Base-by-base conservation (phyloP, 2,113 vertebrate genomes). In the Pandion haliaetus region DNA sequence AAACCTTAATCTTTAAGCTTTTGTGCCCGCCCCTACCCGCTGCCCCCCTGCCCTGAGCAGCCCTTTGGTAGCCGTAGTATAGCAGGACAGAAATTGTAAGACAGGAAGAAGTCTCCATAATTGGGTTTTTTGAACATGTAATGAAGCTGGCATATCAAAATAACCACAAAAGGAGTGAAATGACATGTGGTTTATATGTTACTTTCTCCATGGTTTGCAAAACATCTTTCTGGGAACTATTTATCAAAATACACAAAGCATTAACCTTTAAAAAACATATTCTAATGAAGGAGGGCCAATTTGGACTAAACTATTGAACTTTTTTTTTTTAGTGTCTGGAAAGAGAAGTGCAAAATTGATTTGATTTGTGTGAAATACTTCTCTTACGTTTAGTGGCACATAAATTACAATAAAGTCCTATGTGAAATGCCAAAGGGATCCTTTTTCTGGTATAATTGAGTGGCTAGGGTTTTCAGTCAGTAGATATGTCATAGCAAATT, bases 131-230 rank as follows among this genome's bases (percentile, higher is more conserved):
- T 76, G 73, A 85, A 78, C 10, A 15, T 84, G 62, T 34, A 52
- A 71, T 58, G 77, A 96, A 94, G 79, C 40, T 89, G 78, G 15
- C 15, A 4, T 71, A 95, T 92, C 73, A 93, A 92, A 95, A 62
- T 76, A 63, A 63, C 57, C 80, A 66, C 59, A 92, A 38, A 74
- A 57, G 10, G 20, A 76, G 55, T 63, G 26, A 93, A 83, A 88
- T 76, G 31, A 58, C 55, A 82, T 58, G 45, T 91, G 40, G 32
- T 88, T 96, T 72, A 24, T 76, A 29, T 65, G 23, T 72, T 73
- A 50, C 25, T 84, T 52, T 92, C 70, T 72, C 32, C n/a, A 14
- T 78, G 26, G 78, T 86, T 97, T 94, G 71, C 63, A 61, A 77
- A 78, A 83, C 3, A 42, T 57, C 74, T 81, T 92, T 63, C 90